Conservation (phyloP, 2,113 vertebrate species). For the Fregata magnificens region DNA sequence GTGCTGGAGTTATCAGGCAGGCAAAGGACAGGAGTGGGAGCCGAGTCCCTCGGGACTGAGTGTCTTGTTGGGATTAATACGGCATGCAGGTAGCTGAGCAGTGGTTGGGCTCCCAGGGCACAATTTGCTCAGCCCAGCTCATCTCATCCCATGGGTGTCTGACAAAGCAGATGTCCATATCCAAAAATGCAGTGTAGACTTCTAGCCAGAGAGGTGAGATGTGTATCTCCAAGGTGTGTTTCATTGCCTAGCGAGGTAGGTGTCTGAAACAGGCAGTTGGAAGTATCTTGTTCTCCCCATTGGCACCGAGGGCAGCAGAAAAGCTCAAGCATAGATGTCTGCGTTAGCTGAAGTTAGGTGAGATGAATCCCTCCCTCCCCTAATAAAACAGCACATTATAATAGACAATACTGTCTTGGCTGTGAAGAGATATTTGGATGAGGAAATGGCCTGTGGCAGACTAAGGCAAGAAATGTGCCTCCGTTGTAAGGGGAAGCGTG, state of each 20-base stretch:
- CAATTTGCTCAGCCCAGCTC: not conserved
- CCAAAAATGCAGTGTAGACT: not conserved
- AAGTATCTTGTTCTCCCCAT: not conserved
- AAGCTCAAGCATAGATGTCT: not conserved
- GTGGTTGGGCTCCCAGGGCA: not conserved
- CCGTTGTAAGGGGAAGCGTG: accelerated
- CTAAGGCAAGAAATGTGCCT: not conserved
- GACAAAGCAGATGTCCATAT: not conserved
- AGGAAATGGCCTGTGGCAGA: not conserved
- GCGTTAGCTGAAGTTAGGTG: not conserved
- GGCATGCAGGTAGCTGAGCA: not conserved
- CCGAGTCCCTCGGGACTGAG: not conserved
- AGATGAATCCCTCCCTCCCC: not conserved
- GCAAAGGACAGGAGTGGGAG: not conserved
- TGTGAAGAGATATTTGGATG: not conserved
- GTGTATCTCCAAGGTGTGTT: not conserved
- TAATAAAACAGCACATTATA: not conserved
- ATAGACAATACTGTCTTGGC: not conserved
- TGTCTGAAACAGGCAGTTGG: not conserved
- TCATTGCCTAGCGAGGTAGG: not conserved
- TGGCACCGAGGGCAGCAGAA: not conserved
- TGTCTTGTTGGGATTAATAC: not conserved
- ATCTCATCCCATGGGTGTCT: not conserved
- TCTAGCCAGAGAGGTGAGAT: not conserved
- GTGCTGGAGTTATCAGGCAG: not conserved